Evolutionary conservation across 2,888 invertebrate genomes (phyloP), one percentile per base, ranked within the genome.

Genomic region (Anticlea derivata): DNA sequence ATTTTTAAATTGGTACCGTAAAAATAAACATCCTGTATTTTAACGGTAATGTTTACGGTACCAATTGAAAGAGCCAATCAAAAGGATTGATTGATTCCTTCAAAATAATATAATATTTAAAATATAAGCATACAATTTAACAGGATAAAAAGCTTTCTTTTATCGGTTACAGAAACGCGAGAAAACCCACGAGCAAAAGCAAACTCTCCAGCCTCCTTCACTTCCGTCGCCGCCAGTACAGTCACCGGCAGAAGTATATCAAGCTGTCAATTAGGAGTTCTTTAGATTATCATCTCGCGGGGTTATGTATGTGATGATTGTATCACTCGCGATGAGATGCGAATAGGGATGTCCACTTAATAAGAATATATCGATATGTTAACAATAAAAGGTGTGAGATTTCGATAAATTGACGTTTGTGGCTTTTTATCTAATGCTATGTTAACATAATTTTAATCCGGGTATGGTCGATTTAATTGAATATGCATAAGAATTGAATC

Each of bases 231-330:
- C 33, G 34, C 12, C 34, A 53, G 66, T 63, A 69, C 70, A 64
- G 24, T 65, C 64, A 56, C 46, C 37, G 38, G 65, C 73, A 70
- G 67, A 77, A 72, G 71, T 78, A 75, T 73, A 78, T 80, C 78
- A 68, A 71, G 54, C 80, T 82, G 83, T 83, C 83, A 83, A 83
- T 83, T 83, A 83, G 75, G 65, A 58, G 63, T 58, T 60, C 63
- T 69, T 59, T 55, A 75, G 80, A 79, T 82, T 74, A 80, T 66
- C 74, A 78, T 81, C 80, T 66, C 50, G 55, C 48, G 38, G 57
- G 45, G 69, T 70, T 73, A 74, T 71, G 68, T 73, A 75, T 72
- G 69, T 61, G 49, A 58, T 60, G 71, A 73, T 76, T 75, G 68
- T 68, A 68, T 71, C 69, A 54, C 47, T 39, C 33, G 38, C 30